Evolutionary conservation across 2,888 invertebrate species (phyloP).

Genomic region (Dryomyza anilis): DNA sequence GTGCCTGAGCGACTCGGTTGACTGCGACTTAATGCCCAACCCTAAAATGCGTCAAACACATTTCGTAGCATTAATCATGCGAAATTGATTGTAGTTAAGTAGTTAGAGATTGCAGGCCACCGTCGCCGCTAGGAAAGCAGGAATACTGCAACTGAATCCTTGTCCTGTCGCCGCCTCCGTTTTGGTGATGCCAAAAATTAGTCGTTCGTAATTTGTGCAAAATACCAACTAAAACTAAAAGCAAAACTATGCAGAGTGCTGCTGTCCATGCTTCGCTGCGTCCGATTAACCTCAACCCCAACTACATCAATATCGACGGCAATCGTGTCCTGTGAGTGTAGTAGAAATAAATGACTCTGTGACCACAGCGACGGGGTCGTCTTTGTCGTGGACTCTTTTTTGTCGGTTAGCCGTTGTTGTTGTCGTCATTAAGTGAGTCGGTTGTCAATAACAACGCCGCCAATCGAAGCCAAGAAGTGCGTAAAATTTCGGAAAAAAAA

Average conservation of each 20-base stretch:
- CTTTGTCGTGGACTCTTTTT: slow-evolving; percentile 17
- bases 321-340: no score
- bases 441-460: slow-evolving; percentile 19
- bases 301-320: not conserved
- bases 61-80: slow-evolving; percentile 24
- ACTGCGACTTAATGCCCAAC: slow-evolving; percentile 8
- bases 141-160: not conserved
- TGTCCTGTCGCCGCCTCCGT: not conserved
- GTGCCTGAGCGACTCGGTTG: not conserved
- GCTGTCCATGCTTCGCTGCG: slow-evolving; percentile 11
- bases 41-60: slow-evolving; percentile 18
- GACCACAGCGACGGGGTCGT: not conserved
- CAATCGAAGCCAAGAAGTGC: slow-evolving; percentile 4
- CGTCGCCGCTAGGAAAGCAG: not conserved
- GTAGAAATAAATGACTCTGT: slow-evolving; percentile 1
- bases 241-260: not conserved
- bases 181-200: not conserved
- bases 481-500: not conserved
- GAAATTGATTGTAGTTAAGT: slow-evolving; percentile 1
- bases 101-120: slow-evolving; percentile 10
- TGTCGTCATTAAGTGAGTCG: not conserved
- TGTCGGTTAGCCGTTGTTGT: slow-evolving; percentile 5
- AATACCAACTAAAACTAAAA: not conserved
- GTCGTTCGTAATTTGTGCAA: not conserved
- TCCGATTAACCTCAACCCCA: slow-evolving; percentile 7